Evolutionary conservation across 2,113 vertebrate species (phyloP).

Genomic region (Halcyon malimbica): DNA sequence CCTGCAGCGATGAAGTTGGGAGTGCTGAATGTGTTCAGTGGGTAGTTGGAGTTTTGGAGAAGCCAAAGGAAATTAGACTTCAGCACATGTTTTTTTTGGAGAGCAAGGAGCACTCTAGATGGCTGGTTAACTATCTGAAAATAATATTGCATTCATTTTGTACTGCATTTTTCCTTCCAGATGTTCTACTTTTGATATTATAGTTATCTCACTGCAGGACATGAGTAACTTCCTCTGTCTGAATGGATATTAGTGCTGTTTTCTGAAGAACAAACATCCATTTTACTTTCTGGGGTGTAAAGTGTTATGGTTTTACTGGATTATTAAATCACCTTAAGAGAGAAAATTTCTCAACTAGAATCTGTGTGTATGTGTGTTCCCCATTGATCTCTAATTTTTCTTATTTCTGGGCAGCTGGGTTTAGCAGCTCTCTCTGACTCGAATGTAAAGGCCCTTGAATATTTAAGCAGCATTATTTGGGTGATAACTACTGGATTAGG

Average conservation of each 20-base stretch:
- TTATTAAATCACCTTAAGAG: neutral
- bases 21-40: neutral
- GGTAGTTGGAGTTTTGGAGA: neutral
- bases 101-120: neutral
- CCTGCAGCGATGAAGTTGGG: neutral
- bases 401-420: neutral
- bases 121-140: neutral
- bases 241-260: neutral
- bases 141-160: neutral
- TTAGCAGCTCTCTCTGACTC: neutral
- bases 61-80: neutral
- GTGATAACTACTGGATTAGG: neutral
- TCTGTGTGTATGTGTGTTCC: neutral
- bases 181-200: neutral
- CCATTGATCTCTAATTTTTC: neutral
- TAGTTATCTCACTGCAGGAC: neutral
- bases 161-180: neutral
- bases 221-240: neutral
- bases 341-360: neutral
- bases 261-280: neutral
- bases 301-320: neutral
- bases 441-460: neutral
- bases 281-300: neutral
- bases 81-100: fast-evolving
- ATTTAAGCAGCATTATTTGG: neutral